These are phyloP conservation scores for Drosophila kanekoi DNA, from an alignment of 2,888 invertebrate genomes.

Conservation along the genomic window DNA sequence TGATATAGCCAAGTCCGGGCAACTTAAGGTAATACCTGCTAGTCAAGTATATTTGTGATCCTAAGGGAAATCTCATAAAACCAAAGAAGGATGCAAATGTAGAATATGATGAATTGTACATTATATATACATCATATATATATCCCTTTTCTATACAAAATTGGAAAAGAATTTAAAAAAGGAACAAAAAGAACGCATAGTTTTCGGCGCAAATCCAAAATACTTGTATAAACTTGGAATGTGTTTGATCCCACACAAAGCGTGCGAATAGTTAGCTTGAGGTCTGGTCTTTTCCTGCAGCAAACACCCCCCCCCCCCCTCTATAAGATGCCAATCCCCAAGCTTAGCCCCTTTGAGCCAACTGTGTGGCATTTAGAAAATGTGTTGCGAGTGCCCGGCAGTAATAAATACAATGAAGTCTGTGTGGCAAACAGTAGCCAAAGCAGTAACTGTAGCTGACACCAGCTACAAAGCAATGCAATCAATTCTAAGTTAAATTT, in stretches of 20 bases:
- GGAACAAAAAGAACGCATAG: no score
- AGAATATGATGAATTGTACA: no score
- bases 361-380: slow-evolving; percentile 69
- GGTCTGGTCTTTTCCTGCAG: not conserved
- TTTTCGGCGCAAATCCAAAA: slow-evolving; percentile 30
- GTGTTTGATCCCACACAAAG: slow-evolving; percentile 77
- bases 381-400: slow-evolving; percentile 70
- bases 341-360: slow-evolving; percentile 3
- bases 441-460: slow-evolving; percentile 2
- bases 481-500: slow-evolving; percentile 80
- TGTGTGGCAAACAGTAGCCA: slow-evolving; percentile 25
- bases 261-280: slow-evolving; percentile 69
- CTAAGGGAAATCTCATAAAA: no score
- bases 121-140: no score
- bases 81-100: no score
- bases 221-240: slow-evolving; percentile 56
- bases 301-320: not conserved
- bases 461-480: slow-evolving; percentile 77
- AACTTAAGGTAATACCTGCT: no score
- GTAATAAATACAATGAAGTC: slow-evolving; percentile 75
- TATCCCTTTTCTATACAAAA: no score
- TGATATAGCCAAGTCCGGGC: no score
- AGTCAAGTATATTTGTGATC: no score
- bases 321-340: no score
- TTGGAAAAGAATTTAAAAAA: not conserved